phyloP scores from a whole-genome alignment of 2,113 vertebrate species.

The Malurus alboscapulatus region DNA sequence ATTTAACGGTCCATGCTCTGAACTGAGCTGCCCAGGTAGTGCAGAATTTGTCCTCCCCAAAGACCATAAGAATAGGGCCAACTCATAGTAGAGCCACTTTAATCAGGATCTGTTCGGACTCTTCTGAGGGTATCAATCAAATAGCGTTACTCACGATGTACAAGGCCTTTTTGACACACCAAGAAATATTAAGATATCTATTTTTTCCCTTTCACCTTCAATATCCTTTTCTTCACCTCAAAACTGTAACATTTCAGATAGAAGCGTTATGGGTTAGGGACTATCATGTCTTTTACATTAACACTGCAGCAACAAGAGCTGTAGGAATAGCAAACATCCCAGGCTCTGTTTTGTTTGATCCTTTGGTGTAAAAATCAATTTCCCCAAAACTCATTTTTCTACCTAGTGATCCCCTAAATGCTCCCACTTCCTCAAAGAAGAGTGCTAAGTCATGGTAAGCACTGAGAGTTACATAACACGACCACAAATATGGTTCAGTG shows the following conservation, averaged over 20 bases:
- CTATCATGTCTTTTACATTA: neutral
- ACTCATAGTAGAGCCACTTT: neutral
- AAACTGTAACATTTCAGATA: neutral
- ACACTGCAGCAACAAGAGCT: neutral
- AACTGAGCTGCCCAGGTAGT: neutral
- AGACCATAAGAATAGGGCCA: neutral
- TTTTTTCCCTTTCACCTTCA: neutral
- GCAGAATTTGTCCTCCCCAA: neutral
- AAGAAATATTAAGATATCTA: neutral
- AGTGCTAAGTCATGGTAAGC: neutral
- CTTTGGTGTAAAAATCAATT: neutral
- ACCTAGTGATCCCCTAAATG: neutral
- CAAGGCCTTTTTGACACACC: neutral
- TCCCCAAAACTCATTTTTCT: neutral
- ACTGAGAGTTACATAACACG: neutral
- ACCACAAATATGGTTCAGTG: neutral
- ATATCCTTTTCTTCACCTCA: neutral
- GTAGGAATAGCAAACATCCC: neutral
- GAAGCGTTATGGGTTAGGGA: neutral
- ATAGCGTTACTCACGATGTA: neutral
- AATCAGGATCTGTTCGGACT: neutral
- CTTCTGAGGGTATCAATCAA: neutral
- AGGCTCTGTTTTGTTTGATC: neutral
- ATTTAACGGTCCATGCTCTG: neutral
- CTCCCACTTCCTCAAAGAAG: neutral